Base-by-base conservation (phyloP, 2,797 vertebrate species). In the Sebastes miniatus region DNA sequence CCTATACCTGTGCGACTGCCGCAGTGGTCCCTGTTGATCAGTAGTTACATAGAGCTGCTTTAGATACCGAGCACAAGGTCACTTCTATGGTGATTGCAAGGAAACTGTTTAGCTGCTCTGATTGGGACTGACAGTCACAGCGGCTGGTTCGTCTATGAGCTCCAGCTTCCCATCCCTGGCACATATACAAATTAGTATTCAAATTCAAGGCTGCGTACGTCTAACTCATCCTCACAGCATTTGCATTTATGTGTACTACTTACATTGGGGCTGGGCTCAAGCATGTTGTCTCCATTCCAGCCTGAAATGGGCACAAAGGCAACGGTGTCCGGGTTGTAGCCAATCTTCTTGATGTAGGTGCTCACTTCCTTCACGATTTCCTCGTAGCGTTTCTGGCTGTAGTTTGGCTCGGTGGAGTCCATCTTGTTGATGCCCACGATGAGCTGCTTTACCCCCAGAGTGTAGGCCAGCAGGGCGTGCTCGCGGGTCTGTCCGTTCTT, bases 261-360 rank as follows among this genome's bases (percentile, higher is more conserved):
- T 94, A 99, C 98, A 0, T 99, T 99, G 77, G 97, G 94, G 91
- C 98, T 99, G 22, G 97, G 96, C 92, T 99, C 98, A 50, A 99
- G 91, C 98, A 99, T 99, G 93, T 99, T 99, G 95, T 99, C 98
- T 72, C 98, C 97, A 0, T 99, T 98, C 98, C 98, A 99, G 85
- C 98, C 98, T 52, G 97, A 98, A 91, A 98, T 97, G 86, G 97
- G 97, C 58, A 98, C 97, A 24, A 98, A 98, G 79, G 97, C 97
- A 57, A 99, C 98, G 0, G 96, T 98, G 87, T 98, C 97, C 0
- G 98, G 98, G 81, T 99, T 99, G 96, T 99, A 99, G 87, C 98
- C 98, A 43, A 99, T 99, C 93, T 99, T 99, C 96, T 99, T 99
- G 92, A 99, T 99, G 83, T 99, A 99, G 85, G 97, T 98, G 96